Evolutionary conservation across 1,140 invertebrate genomes (phyloP).

Genomic region (Halyomorpha halys): DNA sequence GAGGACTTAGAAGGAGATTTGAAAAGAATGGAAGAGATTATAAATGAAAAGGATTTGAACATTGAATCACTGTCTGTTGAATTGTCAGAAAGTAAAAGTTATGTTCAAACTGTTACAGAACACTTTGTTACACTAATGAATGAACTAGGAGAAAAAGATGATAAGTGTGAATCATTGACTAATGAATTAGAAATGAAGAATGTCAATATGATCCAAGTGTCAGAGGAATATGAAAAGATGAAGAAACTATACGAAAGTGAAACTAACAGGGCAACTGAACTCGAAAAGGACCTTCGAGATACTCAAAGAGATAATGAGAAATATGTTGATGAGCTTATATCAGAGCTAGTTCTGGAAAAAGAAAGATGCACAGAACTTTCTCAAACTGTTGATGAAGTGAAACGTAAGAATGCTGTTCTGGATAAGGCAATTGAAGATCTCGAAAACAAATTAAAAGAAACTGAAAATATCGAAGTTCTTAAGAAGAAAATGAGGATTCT

Average conservation of each 20-base stretch:
- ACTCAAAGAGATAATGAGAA: slow-evolving; percentile 24
- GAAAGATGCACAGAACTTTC: slow-evolving; percentile 26
- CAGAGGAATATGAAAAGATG: slow-evolving; percentile 26
- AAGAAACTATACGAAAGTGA: slow-evolving; percentile 22
- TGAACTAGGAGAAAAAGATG: slow-evolving; percentile 22
- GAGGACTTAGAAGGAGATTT: slow-evolving; percentile 15
- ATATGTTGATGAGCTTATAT: slow-evolving; percentile 28
- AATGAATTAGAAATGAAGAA: slow-evolving; percentile 25
- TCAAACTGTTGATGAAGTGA: neutral
- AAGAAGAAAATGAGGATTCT: slow-evolving; percentile 15
- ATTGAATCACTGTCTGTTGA: slow-evolving; percentile 19
- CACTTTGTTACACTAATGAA: slow-evolving; percentile 23
- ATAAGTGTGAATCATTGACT: slow-evolving; percentile 15
- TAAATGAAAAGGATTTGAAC: slow-evolving; percentile 23
- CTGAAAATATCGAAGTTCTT: slow-evolving; percentile 4
- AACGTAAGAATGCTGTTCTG: slow-evolving; percentile 8
- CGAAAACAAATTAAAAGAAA: neutral
- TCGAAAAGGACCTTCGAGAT: slow-evolving; percentile 24
- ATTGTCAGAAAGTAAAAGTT: slow-evolving; percentile 22
- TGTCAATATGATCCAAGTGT: slow-evolving; percentile 22
- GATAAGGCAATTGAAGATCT: neutral
- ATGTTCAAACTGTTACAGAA: slow-evolving; percentile 23
- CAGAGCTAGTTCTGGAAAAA: slow-evolving; percentile 28
- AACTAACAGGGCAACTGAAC: slow-evolving; percentile 12
- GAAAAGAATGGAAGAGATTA: slow-evolving; percentile 10